Evolutionary conservation across 2,797 vertebrate species (phyloP), one percentile per base, ranked within the genome.

Genomic region (Gallinago nigripennis): DNA sequence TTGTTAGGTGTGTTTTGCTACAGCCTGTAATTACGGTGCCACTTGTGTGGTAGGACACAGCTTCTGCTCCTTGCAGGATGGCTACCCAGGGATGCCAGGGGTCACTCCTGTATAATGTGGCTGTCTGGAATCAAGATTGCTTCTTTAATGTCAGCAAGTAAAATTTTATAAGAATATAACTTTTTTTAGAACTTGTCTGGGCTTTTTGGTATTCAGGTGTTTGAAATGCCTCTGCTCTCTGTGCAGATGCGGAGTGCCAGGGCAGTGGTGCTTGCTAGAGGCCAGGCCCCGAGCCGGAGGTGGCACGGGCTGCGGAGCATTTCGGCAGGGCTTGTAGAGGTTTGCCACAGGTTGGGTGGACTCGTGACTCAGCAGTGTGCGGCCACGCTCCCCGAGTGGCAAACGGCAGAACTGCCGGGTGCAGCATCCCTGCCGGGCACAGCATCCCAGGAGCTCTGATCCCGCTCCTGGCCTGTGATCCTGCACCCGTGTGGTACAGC

Each of bases 291-390:
- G 16, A 39, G 70, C 4, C 5, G 1, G 54, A 54, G 71, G 35
- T 45, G 71, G 27, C 0, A 0, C 12, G 28, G 81, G 41, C 68
- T 68, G 33, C 60, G 71, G 64, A 60, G 10, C 21, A 2, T 54
- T 69, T 61, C 50, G 23, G 79, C 25, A 0, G 4, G 2, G 1
- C 50, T 82, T 71, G 23, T 56, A 30, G 84, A 81, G 92, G 14
- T 86, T 93, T 90, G 88, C 91, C 71, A 79, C 93, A 50, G 95
- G 92, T 96, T 90, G 61, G 86, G 75, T 46, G 88, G 91, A 90
- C 90, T 95, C 88, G 41, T 97, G 96, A 96, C 93, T 96, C 95
- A 96, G 96, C 94, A 96, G 45, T 89, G 35, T 50, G 60, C 57
- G 63, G 57, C 94, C 33, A 63, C 65, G 91, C 79, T 92, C 94